Evolutionary conservation across 1,140 invertebrate species (phyloP), one percentile per base, ranked within the genome.

Genomic region (Daktulosphaira vitifoliae): DNA sequence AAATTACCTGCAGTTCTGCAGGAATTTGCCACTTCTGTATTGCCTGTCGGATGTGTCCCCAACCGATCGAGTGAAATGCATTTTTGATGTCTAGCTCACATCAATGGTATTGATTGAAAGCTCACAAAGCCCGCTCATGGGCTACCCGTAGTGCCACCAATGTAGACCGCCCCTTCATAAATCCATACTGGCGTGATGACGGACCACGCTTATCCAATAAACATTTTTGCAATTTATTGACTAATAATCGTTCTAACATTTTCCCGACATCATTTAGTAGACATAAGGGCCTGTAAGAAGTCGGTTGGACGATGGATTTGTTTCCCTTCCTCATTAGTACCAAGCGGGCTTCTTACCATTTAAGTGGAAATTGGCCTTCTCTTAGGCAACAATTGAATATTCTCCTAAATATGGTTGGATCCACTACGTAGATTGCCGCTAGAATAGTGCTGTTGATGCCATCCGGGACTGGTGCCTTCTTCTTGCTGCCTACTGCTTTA

Each of bases 201-300:
- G 48, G 7, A 3, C 13, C 20, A 2, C 20, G 9, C 0, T 64
- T 2, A 20, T 16, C 0, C n/a, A n/a, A 3, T 18, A 64, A 26
- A 11, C 18, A 11, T 9, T 16, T 2, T 0, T 11, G 13, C 29
- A 64, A 16, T 29, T n/a, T 6, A 2, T 2, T 25, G 9, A 25
- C 48, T 0, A 64, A 13, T 3, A 64, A 42, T 8, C 8, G 20
- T 29, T 64, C 59, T 2, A 48, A 42, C 7, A 64, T 15, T 44
- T 64, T 64, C 0, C 56, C 56, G 1, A 26, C 15, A 7, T 18
- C 26, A 26, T 48, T 64, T 13, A 64, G 11, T 26, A 64, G 3
- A 18, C 44, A 64, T 2, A 64, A n/a, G n/a, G 44, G 59, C 13
- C 59, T 39, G 18, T 64, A 64, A 2, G 59, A 39, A 9, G 44